Base-by-base conservation (phyloP, 2,888 invertebrate genomes). In the Perithous albicinctus region DNA sequence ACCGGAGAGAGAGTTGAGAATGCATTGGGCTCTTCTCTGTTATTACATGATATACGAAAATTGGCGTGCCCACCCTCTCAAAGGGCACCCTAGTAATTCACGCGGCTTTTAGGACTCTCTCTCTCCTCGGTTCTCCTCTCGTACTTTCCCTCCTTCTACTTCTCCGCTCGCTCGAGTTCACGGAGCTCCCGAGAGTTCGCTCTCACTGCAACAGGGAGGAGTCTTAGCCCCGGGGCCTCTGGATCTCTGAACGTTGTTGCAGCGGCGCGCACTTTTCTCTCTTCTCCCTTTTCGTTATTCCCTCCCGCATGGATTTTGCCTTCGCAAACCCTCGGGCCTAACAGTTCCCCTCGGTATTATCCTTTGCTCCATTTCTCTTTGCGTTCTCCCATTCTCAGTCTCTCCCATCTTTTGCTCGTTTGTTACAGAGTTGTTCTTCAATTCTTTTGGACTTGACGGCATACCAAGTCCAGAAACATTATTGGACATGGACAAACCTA, bases 41-140 rank as follows among this genome's bases (percentile, higher is more conserved):
- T 91, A 92, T 92, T 92, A 92, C 90, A 88, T 90, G 90, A 91
- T 91, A 89, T 89, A 88, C 89, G 88, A 90, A 91, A 91, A 92
- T 91, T 91, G 90, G 88, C 83, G 89, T 88, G 88, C 86, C 85
- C 88, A 89, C 89, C 86, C 84, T 84, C 84, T 86, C 82, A 84
- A 54, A 84, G 86, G 86, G 88, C 87, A 87, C 86, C 87, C 86
- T 85, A 79, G 84, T 81, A 81, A 81, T 81, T 81, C 69, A 78
- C 81, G 81, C 78, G 67, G 81, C 78, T 81, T 78, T 74, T 74
- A 78, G 63, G 73, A 74, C 74, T 48, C 48, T 76, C 76, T 20
- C 18, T 56, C 66, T 56, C 66, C 35, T 18, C 32, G 38, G 23
- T 38, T 69, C 48, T 72, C 51, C 43, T 20, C 26, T 12, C 12